Conservation (phyloP, 2,113 vertebrate species). For the Dissostichus mawsoni region DNA sequence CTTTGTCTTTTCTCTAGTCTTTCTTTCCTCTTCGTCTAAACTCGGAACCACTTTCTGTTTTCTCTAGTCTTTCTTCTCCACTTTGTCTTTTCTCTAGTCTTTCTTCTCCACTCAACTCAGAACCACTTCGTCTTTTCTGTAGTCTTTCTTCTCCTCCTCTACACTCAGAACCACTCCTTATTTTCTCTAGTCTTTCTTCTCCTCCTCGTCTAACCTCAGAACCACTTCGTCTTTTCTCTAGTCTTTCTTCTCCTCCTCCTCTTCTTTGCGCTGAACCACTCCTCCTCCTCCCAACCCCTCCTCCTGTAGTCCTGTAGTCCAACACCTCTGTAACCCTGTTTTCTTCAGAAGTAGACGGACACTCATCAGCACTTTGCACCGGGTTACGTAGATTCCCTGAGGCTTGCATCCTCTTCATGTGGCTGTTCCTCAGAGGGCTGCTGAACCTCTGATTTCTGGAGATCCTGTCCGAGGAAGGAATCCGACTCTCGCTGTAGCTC, state of each 20-base stretch:
- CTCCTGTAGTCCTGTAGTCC: slow-evolving; percentile 23
- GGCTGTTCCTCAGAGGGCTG: slow-evolving; percentile 61
- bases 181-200: background rate
- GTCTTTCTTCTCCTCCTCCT: slow-evolving; percentile 4
- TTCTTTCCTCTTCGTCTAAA: too few relatives aligned
- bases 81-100: too few relatives aligned
- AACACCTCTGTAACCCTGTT: background rate
- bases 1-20: too few relatives aligned
- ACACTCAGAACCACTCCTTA: too few relatives aligned
- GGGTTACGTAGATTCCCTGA: slow-evolving; percentile 80
- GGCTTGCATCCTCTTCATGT: slow-evolving; percentile 81
- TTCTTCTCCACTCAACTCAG: too few relatives aligned
- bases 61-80: background rate
- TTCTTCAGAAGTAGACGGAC: too few relatives aligned
- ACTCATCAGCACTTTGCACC: slow-evolving; percentile 11
- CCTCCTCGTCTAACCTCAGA: slow-evolving; percentile 5
- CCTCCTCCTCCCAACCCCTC: background rate
- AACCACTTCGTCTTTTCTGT: too few relatives aligned
- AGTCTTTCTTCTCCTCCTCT: too few relatives aligned
- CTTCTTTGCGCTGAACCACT: slow-evolving; percentile 67
- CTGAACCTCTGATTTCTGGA: slow-evolving; percentile 36
- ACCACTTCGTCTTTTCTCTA: background rate
- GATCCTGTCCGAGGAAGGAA: slow-evolving; percentile 27
- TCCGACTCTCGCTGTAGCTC: slow-evolving; percentile 81
- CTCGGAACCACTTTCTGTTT: too few relatives aligned